Conservation (phyloP, 2,888 invertebrate genomes). For the Noctua fimbriata region DNA sequence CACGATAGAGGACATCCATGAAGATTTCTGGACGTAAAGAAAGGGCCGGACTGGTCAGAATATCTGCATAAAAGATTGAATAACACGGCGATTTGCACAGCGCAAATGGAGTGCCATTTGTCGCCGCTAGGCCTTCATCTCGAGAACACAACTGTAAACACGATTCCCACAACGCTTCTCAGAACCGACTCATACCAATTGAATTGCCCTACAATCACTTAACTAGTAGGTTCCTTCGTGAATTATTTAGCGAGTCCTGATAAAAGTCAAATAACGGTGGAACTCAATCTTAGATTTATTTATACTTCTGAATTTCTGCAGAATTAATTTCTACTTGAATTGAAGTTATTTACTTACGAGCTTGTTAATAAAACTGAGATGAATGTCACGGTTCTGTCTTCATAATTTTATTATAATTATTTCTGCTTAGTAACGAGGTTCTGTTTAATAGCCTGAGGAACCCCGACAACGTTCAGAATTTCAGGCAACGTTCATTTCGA, state of each 20-base stretch:
- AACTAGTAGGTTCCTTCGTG: not conserved
- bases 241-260: slow-evolving; percentile 29
- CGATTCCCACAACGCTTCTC: slow-evolving; percentile 5
- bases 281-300: slow-evolving; percentile 28
- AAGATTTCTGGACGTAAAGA: not conserved
- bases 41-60: not conserved
- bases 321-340: not conserved
- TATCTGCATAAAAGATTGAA: not conserved
- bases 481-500: not conserved
- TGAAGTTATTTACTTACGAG: slow-evolving; percentile 18
- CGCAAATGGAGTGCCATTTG: not conserved
- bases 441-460: not conserved
- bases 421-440: not conserved
- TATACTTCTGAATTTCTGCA: not conserved
- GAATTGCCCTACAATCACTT: slow-evolving; percentile 16
- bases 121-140: not conserved
- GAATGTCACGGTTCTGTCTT: not conserved
- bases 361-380: slow-evolving; percentile 7
- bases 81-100: not conserved
- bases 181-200: slow-evolving; percentile 1
- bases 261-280: slow-evolving; percentile 32
- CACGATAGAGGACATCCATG: not conserved
- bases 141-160: not conserved
- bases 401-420: not conserved
- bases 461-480: not conserved